These are phyloP conservation scores for Hucho hucho DNA, from an alignment of 2,113 vertebrate genomes.

Conservation along the genomic window DNA sequence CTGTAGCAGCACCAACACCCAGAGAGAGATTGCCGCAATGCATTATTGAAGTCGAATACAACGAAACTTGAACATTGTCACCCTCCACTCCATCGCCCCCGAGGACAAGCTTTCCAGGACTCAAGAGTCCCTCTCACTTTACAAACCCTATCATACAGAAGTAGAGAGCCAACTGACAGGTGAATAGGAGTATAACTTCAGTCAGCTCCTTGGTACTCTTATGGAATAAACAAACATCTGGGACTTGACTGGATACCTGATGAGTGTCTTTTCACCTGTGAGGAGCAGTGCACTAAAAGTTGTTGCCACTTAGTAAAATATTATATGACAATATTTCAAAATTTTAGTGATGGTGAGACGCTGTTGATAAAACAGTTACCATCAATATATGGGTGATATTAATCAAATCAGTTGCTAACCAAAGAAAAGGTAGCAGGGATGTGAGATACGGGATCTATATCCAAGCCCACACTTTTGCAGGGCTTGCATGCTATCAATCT, in stretches of 20 bases:
- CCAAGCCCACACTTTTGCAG: conserved; percentile 30
- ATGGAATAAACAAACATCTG: not conserved
- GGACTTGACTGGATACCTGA: not conserved
- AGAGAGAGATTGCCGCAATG: not conserved
- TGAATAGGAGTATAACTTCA: not conserved
- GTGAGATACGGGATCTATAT: conserved; percentile 2
- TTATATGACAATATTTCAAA: not conserved
- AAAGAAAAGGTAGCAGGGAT: not conserved
- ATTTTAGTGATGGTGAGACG: not conserved
- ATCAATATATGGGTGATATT: not conserved
- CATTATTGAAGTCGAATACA: conserved; percentile 5
- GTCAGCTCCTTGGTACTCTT: not conserved
- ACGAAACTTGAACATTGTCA: conserved; percentile 8
- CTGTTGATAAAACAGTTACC: not conserved
- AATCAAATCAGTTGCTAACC: not conserved
- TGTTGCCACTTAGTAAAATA: too few relatives aligned
- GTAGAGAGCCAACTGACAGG: not conserved
- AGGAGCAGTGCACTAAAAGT: too few relatives aligned
- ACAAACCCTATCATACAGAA: conserved; percentile 19
- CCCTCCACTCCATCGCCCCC: not conserved
- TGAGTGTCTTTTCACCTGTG: too few relatives aligned
- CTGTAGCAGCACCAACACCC: conserved; percentile 2
- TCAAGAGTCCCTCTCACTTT: conserved; percentile 13
- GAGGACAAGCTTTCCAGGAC: conserved; percentile 14
- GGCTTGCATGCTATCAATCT: conserved; percentile 20